Conservation (phyloP, 2,113 vertebrate genomes). For the Cyanoderma ruficeps region DNA sequence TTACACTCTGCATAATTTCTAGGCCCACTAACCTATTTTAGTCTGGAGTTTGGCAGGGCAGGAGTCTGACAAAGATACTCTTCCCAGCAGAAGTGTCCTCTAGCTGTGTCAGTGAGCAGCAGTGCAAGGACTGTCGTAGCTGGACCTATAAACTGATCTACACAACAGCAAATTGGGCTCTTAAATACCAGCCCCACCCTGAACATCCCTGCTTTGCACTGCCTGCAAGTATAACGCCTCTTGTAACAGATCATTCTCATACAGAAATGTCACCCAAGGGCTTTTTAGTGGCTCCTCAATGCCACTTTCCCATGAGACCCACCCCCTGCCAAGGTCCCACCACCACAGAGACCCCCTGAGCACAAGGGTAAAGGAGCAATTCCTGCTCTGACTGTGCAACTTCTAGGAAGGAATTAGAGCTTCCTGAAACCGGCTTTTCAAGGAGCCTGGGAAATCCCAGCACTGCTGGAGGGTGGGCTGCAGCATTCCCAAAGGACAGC, state of each 20-base stretch:
- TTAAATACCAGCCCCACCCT: neutral
- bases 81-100: neutral
- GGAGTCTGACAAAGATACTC: neutral
- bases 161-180: neutral
- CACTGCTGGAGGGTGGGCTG: neutral
- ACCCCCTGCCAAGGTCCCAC: neutral
- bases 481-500: neutral
- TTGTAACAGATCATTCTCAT: neutral
- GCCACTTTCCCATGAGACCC: neutral
- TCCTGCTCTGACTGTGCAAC: accelerated
- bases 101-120: neutral
- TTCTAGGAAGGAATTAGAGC: neutral
- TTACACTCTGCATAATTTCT: slow-evolving; percentile 31
- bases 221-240: accelerated
- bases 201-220: neutral
- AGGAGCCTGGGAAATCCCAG: neutral
- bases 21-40: slow-evolving; percentile 55
- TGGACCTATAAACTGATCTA: neutral
- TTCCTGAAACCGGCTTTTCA: neutral
- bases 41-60: neutral
- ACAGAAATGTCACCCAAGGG: accelerated
- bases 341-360: neutral
- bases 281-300: neutral
- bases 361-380: neutral
- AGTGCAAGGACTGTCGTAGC: accelerated